Conservation (phyloP, 2,888 invertebrate genomes). For the Diaprepes abbreviatus region DNA sequence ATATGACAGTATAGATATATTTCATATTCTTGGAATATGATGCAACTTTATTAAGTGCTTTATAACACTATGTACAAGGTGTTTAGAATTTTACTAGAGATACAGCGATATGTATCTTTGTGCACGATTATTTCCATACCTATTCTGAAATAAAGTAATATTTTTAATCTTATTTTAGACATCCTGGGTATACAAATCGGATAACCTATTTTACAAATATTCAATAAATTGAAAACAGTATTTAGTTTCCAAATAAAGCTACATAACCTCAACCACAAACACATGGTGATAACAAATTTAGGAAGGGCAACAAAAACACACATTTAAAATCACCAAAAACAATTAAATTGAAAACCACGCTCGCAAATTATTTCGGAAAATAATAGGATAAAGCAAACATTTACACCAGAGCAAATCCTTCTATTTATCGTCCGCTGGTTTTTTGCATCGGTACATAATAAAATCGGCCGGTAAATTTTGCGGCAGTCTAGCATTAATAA, state of each 20-base stretch:
- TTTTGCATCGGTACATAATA: constrained; percentile 47
- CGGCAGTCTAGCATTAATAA: constrained; percentile 61
- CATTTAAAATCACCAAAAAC: constrained; percentile 39
- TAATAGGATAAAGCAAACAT: constrained; percentile 43
- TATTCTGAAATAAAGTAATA: no score
- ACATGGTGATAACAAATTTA: constrained; percentile 16
- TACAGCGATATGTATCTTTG: no score
- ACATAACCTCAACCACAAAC: constrained; percentile 14
- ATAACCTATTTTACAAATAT: no score
- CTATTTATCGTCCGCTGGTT: constrained; percentile 51
- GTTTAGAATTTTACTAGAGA: no score
- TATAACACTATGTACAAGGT: no score
- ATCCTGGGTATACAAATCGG: no score
- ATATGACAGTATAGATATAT: no score
- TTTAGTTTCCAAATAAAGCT: not conserved
- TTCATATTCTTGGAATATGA: no score
- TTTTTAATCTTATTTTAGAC: no score
- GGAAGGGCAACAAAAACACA: constrained; percentile 18
- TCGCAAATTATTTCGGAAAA: constrained; percentile 36
- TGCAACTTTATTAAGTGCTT: no score
- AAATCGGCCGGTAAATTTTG: constrained; percentile 53
- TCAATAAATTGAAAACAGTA: no score
- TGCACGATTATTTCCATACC: no score
- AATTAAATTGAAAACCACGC: constrained; percentile 40
- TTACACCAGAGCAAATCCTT: constrained; percentile 40